These are phyloP conservation scores for Macropus fuliginosus DNA, from an alignment of 2,797 vertebrate genomes.

Conservation along the genomic window DNA sequence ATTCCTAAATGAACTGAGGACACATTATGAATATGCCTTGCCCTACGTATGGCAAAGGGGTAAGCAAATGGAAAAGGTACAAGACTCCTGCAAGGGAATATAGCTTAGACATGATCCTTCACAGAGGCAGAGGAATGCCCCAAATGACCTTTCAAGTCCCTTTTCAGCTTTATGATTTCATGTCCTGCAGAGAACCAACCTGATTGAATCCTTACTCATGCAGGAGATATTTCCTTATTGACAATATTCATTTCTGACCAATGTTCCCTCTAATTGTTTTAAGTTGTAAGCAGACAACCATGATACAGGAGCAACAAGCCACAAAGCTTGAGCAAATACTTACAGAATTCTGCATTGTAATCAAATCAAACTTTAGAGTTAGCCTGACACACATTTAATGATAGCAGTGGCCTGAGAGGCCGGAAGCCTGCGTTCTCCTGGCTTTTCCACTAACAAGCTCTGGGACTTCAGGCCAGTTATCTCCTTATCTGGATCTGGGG, in stretches of 20 bases:
- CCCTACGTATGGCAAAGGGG: neutral
- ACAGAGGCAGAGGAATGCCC: neutral
- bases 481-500: neutral
- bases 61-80: neutral
- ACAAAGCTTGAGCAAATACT: neutral
- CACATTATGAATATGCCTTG: neutral
- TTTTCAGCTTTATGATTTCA: neutral
- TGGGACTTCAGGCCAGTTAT: neutral
- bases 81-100: neutral
- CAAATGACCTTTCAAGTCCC: neutral
- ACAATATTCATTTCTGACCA: neutral
- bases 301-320: neutral
- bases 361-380: neutral
- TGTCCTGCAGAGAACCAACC: neutral
- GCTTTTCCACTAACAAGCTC: neutral
- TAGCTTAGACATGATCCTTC: neutral
- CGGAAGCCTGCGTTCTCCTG: neutral
- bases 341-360: neutral
- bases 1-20: neutral
- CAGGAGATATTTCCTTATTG: neutral
- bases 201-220: neutral
- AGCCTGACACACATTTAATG: neutral
- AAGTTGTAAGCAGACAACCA: slow-evolving; percentile 1
- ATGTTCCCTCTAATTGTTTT: slow-evolving; percentile 5
- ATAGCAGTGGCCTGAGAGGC: neutral